phyloP scores from a whole-genome alignment of 2,113 vertebrate genomes.

The Terrapene triunguis region DNA sequence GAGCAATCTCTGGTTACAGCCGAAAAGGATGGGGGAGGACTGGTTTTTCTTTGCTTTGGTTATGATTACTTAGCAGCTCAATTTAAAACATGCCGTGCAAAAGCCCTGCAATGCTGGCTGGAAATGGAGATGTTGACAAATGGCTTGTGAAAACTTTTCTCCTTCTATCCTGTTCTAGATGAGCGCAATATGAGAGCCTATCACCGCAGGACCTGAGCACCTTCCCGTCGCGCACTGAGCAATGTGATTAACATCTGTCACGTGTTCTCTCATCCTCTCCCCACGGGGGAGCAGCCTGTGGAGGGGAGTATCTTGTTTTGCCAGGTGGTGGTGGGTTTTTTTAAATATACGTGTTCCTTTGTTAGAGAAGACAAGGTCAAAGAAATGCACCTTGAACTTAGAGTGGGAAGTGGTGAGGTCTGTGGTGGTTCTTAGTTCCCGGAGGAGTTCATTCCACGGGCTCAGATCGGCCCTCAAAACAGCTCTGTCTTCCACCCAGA shows the following conservation, averaged over 20 bases:
- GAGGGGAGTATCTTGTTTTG: neutral
- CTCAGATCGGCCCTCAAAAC: neutral
- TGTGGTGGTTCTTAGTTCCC: neutral
- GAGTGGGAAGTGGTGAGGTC: neutral
- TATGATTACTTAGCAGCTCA: neutral
- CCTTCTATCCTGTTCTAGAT: neutral
- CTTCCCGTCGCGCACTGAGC: neutral
- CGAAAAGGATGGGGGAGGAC: neutral
- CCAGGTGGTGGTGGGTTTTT: neutral
- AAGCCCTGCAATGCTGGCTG: neutral
- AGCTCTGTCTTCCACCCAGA: neutral
- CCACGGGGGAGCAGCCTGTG: neutral
- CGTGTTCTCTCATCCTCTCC: neutral
- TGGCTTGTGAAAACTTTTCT: fast-evolving
- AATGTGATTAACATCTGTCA: neutral
- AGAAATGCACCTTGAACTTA: neutral
- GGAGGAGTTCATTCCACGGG: neutral
- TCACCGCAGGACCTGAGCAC: neutral
- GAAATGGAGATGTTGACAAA: neutral
- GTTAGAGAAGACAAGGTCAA: neutral
- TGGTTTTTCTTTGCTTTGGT: neutral
- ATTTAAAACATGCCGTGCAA: neutral
- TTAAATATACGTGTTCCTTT: neutral
- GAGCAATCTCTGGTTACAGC: fast-evolving
- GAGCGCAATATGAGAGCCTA: no score